These are phyloP conservation scores for Mugil cephalus DNA, from an alignment of 2,113 vertebrate species.

Conservation along the genomic window DNA sequence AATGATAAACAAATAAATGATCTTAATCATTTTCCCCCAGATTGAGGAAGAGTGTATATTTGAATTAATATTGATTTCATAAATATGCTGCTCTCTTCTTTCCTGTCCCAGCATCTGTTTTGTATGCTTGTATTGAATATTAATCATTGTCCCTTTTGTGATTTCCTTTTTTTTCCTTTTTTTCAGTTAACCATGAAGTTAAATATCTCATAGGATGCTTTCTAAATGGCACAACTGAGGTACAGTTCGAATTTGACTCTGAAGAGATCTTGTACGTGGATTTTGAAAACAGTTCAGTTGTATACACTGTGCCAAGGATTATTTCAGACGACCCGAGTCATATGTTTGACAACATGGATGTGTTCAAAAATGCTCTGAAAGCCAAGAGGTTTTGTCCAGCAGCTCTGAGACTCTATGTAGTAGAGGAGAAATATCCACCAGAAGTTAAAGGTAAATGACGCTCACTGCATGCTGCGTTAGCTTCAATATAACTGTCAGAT, in stretches of 20 bases:
- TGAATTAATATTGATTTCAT: too few species aligned
- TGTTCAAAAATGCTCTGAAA: not conserved
- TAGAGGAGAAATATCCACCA: not conserved
- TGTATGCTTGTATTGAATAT: not conserved
- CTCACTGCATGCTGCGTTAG: not conserved
- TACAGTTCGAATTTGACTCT: conserved; percentile 15
- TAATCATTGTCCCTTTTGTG: not conserved
- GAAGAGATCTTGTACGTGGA: conserved; percentile 40
- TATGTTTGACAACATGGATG: fast-evolving
- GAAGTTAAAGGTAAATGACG: conserved; percentile 8
- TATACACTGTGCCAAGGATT: conserved; percentile 41
- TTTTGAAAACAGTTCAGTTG: not conserved
- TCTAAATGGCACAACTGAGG: not conserved
- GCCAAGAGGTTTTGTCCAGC: fast-evolving
- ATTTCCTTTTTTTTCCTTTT: conserved; percentile 4
- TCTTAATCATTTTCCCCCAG: too few species aligned
- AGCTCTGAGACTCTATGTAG: fast-evolving
- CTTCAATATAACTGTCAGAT: fast-evolving
- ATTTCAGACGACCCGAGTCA: not conserved
- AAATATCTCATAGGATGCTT: conserved; percentile 13
- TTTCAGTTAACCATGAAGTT: conserved; percentile 51
- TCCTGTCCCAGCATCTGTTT: too few species aligned
- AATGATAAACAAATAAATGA: too few species aligned
- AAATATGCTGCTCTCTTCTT: too few species aligned
- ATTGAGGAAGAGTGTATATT: too few species aligned